phyloP scores from a whole-genome alignment of 1,140 invertebrate genomes.

The Drosophila subpulchrella region DNA sequence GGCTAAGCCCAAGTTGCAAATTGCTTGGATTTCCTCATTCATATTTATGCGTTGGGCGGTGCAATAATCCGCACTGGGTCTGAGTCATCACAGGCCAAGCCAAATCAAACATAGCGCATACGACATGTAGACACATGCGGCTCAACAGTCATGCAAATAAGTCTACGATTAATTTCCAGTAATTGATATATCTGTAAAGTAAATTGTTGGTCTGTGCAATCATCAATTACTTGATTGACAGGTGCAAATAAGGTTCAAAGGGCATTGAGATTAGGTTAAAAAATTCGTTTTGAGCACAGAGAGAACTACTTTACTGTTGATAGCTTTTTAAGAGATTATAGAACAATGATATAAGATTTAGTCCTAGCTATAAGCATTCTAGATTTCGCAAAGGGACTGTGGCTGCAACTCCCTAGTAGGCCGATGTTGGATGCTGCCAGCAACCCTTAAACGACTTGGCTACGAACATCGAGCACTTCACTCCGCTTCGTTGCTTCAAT shows the following conservation, averaged over 20 bases:
- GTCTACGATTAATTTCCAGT: background rate
- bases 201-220: background rate
- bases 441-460: slow-evolving; percentile 72
- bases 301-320: no score
- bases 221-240: background rate
- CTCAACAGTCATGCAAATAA: slow-evolving; percentile 2
- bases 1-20: slow-evolving; percentile 6
- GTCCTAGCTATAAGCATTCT: background rate
- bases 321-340: no score
- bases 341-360: background rate
- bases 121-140: slow-evolving; percentile 20
- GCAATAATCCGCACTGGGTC: background rate
- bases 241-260: background rate
- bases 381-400: slow-evolving; percentile 28
- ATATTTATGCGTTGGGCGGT: slow-evolving; percentile 6
- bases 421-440: slow-evolving; percentile 24
- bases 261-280: background rate
- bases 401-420: slow-evolving; percentile 33
- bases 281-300: no score
- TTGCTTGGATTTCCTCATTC: slow-evolving; percentile 26
- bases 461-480: slow-evolving; percentile 44
- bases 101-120: slow-evolving; percentile 27
- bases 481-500: slow-evolving; percentile 25
- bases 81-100: slow-evolving; percentile 22
- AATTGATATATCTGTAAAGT: background rate